Conservation (phyloP, 2,888 invertebrate species). For the Eupithecia tripunctaria region DNA sequence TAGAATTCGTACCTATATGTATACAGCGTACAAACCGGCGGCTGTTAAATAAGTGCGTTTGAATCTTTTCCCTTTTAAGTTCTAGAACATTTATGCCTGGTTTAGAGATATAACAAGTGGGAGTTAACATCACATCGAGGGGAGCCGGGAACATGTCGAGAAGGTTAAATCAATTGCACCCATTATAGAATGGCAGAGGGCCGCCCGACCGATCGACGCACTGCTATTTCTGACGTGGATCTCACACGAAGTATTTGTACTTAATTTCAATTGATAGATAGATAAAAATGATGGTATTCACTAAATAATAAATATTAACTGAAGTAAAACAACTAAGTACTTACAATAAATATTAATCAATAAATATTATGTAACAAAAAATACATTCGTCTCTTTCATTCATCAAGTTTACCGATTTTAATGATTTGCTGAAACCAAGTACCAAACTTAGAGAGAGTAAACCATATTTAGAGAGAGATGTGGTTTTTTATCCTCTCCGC, state of each 20-base stretch:
- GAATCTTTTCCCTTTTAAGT: background rate
- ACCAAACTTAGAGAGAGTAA: too few species aligned
- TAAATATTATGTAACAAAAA: too few species aligned
- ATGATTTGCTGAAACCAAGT: too few species aligned
- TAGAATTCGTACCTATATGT: too few species aligned
- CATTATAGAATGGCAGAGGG: conserved; percentile 33
- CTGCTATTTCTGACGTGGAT: conserved; percentile 34
- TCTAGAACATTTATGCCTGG: conserved; percentile 6
- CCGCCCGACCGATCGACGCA: conserved; percentile 9
- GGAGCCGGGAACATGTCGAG: conserved; percentile 21
- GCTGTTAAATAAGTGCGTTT: background rate
- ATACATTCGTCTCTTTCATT: too few species aligned
- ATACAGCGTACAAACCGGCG: too few species aligned
- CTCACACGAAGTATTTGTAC: conserved; percentile 31
- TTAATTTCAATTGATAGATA: conserved; percentile 26
- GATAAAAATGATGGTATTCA: too few species aligned
- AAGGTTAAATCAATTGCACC: conserved; percentile 44
- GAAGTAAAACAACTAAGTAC: too few species aligned
- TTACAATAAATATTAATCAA: too few species aligned
- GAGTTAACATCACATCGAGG: conserved; percentile 18
- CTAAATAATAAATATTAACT: too few species aligned
- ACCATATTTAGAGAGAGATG: too few species aligned
- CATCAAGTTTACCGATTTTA: too few species aligned
- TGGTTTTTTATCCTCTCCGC: background rate
- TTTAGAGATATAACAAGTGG: conserved; percentile 9